Conservation (phyloP, 2,888 invertebrate genomes). For the Dryobotodes eremita region DNA sequence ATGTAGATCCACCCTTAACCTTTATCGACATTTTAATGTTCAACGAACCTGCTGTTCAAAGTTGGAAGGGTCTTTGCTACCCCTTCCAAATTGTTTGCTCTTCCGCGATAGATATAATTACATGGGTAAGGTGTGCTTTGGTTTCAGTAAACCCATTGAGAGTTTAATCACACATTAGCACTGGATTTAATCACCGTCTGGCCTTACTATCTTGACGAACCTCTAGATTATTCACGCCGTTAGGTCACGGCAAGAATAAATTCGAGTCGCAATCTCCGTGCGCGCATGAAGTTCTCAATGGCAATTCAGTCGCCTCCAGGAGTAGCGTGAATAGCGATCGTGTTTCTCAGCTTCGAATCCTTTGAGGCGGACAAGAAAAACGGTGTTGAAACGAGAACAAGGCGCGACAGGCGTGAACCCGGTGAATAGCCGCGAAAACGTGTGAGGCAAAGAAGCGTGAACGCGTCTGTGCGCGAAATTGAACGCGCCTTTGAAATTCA, state of each 20-base stretch:
- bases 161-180: constrained; percentile 6
- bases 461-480: background rate
- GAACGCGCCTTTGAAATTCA: background rate
- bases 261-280: background rate
- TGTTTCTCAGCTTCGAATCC: background rate
- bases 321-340: background rate
- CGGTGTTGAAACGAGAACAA: background rate
- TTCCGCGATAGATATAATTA: constrained; percentile 41
- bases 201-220: background rate
- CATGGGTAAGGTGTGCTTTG: constrained; percentile 10
- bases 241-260: background rate
- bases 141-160: constrained; percentile 15
- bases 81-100: constrained; percentile 36
- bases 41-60: constrained; percentile 41
- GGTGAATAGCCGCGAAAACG: constrained; percentile 11
- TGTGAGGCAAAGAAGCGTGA: constrained; percentile 7
- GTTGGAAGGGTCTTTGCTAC: constrained; percentile 19
- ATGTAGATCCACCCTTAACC: constrained; percentile 16
- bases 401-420: background rate
- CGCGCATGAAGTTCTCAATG: background rate
- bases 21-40: constrained; percentile 39
- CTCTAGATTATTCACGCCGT: background rate
- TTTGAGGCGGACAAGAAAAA: background rate
- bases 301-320: background rate
- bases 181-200: background rate